Evolutionary conservation across 2,113 vertebrate genomes (phyloP), one percentile per base, ranked within the genome.

Genomic region (Vulpes ferrilata): DNA sequence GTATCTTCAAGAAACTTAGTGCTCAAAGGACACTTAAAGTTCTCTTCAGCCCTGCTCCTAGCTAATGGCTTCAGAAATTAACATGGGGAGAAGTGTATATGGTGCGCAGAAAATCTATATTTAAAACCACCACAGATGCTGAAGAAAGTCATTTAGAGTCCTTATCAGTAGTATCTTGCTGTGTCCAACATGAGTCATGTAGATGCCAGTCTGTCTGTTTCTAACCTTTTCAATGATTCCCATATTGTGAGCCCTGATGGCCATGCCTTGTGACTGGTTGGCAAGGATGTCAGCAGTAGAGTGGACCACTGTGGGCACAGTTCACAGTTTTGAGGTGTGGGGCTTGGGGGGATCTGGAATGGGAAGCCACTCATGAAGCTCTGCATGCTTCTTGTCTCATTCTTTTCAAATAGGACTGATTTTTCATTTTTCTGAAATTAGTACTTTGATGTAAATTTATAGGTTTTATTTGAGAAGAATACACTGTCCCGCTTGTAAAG

Each of bases 391-490:
- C 12, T 78, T 53, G 7, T 69, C 78, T 96, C 38, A n/a, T 32
- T 62, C 59, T 88, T 59, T 96, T 78, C 30, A 86, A 84, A 74
- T 12, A 73, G 64, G 16, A 48, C 57, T 32, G 6, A 11, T 16
- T 69, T 95, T 93, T 92, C 11, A 22, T 79, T 95, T 90, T 76
- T 38, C 62, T 38, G 3, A 78, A 82, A 57, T 90, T 20, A 48
- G 17, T 48, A 25, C 74, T 92, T 90, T 67, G 53, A 57, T 2
- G 19, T 71, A 87, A 65, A 93, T 74, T 69, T 93, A 57, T 86
- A 73, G 51, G 38, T 51, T 76, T 85, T 64, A 35, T 80, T 88
- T 80, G 23, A 88, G 32, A 91, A 93, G 85, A 95, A 73, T n/a
- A 20, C 5, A 48, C 22, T 92, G 89, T 69, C 43, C 19, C 23